These are phyloP conservation scores for Agrypnus murinus DNA, from an alignment of 2,888 invertebrate species.

Conservation along the genomic window DNA sequence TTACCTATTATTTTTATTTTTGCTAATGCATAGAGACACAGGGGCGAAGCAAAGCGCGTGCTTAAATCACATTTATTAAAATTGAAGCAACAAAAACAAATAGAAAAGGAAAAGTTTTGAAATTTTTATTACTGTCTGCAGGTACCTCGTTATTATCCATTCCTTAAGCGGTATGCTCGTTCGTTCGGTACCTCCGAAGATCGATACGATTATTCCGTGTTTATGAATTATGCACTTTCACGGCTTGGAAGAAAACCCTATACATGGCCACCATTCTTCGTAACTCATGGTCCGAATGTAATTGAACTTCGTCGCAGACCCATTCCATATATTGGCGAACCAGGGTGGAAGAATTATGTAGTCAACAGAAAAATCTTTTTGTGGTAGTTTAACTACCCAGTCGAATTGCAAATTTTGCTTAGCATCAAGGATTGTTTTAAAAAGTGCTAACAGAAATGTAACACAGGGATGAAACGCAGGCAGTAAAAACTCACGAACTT, in stretches of 20 bases:
- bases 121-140: conserved; percentile 9
- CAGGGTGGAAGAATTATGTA: conserved; percentile 26
- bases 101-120: not conserved
- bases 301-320: conserved; percentile 1
- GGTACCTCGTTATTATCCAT: conserved; percentile 36
- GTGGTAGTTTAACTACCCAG: conserved; percentile 5
- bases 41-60: conserved; percentile 19
- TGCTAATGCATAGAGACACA: not conserved
- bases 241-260: not conserved
- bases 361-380: conserved; percentile 16
- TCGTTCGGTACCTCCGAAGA: conserved; percentile 12
- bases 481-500: no score
- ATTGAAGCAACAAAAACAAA: not conserved
- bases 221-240: not conserved
- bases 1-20: not conserved
- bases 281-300: not conserved
- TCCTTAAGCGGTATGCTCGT: not conserved
- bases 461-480: no score
- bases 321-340: conserved; percentile 14
- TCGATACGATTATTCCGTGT: conserved; percentile 32
- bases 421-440: no score
- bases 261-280: conserved; percentile 27
- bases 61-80: not conserved
- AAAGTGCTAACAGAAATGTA: no score
- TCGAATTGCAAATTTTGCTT: no score